A percentile compares a stretch with the other conserved stretches of the same genome.
These are phyloP conservation scores for Mus musculus DNA, from an alignment of 2,113 vertebrate species.

Conservation along the genomic window GRCm39 chr9:86804501-86805000, in stretches of 20 bases:
- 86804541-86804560: slow-evolving; percentile 17
- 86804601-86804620: background rate
- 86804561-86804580: background rate
- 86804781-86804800: background rate
- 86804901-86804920: background rate
- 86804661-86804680: slow-evolving; percentile 34
- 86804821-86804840: too few species aligned
- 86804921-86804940: too few species aligned
- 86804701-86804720: background rate
- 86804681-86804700: slow-evolving; percentile 54
- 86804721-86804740: background rate
- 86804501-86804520: background rate
- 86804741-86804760: background rate
- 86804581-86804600: background rate
- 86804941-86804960: too few species aligned
- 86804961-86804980: too few species aligned
- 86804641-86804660: background rate
- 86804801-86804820: background rate
- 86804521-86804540: background rate
- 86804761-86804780: background rate
- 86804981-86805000: too few species aligned
- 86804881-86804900: too few species aligned
- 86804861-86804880: too few species aligned
- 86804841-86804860: too few species aligned
- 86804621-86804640: slow-evolving; percentile 18